Evolutionary conservation across 2,888 invertebrate genomes (phyloP), one percentile per base, ranked within the genome.

Genomic region (Labia minor): DNA sequence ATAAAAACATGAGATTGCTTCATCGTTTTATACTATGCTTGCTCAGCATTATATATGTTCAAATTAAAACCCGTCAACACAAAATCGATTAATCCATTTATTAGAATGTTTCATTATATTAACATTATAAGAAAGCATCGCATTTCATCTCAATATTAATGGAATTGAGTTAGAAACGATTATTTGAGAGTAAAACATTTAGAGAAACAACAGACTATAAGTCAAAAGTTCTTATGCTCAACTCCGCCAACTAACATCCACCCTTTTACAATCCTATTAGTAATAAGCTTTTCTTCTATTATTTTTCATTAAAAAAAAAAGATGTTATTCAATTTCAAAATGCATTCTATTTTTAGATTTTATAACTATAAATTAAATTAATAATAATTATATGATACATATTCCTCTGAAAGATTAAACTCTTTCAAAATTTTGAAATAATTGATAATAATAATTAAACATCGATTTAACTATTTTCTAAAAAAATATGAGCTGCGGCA

Each of bases 21-120:
- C n/a, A 49, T 49, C 49, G 49, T 49, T 49, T 11, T 49, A 49
- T 49, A 49, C n/a, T 14, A n/a, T 16, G 49, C 49, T 49, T 49
- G 49, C 49, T 49, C 49, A 49, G 49, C 49, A 49, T 49, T 8
- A 49, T 49, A 49, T n/a, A 49, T 49, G 49, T 49, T 49, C 49
- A 49, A 49, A 49, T 49, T 49, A 49, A 49, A 49, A 49, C 16
- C 49, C 49, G 3, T 49, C 49, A 16, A 49, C 26, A 26, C 26
- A 26, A 26, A 26, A 8, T n/a, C 49, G 14, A 49, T 49, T n/a
- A 4, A 16, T 16, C n/a, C 49, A 2, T 49, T 49, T 49, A 49
- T 49, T 49, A 49, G 14, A 49, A 49, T 49, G 14, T 49, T 16
- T n/a, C 49, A 49, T 49, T 49, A 49, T 2, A n/a, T 49, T 49